A percentile compares a stretch with the other conserved stretches of the same genome.
Evolutionary conservation across 2,113 vertebrate genomes (phyloP).

Genomic region (Patagioenas fasciata): DNA sequence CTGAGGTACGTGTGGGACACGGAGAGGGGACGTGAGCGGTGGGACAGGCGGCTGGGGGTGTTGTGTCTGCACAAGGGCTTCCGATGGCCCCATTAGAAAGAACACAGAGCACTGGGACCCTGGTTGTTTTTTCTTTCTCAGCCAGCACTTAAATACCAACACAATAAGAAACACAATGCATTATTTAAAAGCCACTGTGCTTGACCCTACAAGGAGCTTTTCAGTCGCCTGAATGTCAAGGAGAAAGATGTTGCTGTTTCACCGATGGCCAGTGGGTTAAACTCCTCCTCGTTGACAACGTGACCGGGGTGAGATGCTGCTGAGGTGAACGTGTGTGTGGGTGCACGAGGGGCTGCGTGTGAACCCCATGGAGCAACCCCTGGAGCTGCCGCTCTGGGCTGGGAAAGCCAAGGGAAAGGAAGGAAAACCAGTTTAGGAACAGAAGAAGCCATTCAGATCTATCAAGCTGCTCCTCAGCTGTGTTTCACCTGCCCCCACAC

Average conservation of each 20-base stretch:
- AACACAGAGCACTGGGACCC: neutral
- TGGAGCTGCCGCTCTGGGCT: neutral
- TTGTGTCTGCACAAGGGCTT: neutral
- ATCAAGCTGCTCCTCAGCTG: neutral
- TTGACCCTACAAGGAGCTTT: slow-evolving; percentile 45
- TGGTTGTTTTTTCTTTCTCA: neutral
- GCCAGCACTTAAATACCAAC: slow-evolving; percentile 21
- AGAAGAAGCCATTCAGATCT: too few species aligned
- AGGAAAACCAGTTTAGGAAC: neutral
- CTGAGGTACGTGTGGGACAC: neutral
- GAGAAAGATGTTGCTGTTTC: neutral
- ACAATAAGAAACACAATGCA: neutral
- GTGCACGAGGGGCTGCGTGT: fast-evolving
- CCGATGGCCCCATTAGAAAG: neutral
- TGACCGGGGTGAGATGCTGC: neutral
- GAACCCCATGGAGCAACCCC: fast-evolving
- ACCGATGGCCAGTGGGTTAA: neutral
- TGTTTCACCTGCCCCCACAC: neutral
- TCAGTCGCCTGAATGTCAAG: neutral
- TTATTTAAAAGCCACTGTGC: slow-evolving; percentile 36
- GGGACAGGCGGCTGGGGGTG: fast-evolving
- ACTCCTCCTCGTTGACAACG: neutral
- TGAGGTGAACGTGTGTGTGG: fast-evolving
- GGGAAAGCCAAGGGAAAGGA: neutral
- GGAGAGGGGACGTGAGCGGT: neutral